Evolutionary conservation across 2,113 vertebrate species (phyloP), one percentile per base, ranked within the genome.

Genomic region (Clarias macrocephalus): DNA sequence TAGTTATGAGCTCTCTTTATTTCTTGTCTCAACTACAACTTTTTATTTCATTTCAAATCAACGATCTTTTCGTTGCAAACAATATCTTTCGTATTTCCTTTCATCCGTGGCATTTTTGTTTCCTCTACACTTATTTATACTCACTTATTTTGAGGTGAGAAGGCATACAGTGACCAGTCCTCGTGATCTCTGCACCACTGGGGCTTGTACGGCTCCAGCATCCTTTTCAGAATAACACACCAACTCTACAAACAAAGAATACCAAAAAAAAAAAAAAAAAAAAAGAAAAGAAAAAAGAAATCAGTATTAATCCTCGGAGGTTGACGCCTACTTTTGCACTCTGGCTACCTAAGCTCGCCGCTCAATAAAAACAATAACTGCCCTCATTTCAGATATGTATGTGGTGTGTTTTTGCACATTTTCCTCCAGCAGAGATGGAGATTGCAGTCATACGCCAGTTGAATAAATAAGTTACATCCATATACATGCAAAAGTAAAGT

Each of bases 121-220:
- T 0, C n/a, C 28, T 37, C 70, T 82, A 42, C 18, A 25, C 19
- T 65, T 57, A 37, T 65, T 70, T 80, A 59, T 89, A 87, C 95
- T 95, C 92, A 99, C 98, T 94, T 90, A 92, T 98, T 99, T 85
- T 97, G 95, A 0, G 98, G 97, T 13, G 97, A 94, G 84, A 99
- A 99, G 88, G 99, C 82, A 88, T 98, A 99, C 63, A 99, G 95
- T 3, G 97, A 94, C 97, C 98, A 99, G 86, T 98, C 94, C 89
- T 98, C 97, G 0, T 97, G 97, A 59, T 93, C 97, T 90, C 94
- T 95, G 92, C 98, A 99, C 97, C 98, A 99, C 88, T 92, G 95
- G 0, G 98, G 98, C 68, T 97, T 95, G 89, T 98, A 97, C 5
- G 97, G 97, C 92, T 98, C 96, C 91, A 99, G 90, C 2, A 95